Evolutionary conservation across 2,797 vertebrate species (phyloP), one percentile per base, ranked within the genome.

Genomic region (Mormyrops boulengeri): DNA sequence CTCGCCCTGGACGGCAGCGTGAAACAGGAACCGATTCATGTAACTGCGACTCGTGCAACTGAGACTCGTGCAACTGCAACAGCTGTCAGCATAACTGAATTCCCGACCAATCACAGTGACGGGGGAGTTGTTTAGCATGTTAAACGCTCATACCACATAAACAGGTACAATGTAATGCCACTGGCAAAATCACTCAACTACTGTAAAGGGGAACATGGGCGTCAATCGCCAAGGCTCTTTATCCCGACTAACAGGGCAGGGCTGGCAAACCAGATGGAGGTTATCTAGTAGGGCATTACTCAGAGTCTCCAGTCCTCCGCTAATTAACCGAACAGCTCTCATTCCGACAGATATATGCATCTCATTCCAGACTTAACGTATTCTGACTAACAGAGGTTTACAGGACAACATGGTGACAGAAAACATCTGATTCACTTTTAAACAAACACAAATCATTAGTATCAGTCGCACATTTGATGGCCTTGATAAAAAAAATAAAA

Each of bases 401-500:
- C 73, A 80, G 73, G 73, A 44, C 17, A 41, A 77, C 5, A 77
- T 38, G 73, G 17, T 41, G 73, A 80, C 38, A 44, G 73, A 44
- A 80, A 80, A 80, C 73, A 80, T 80, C 73, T 44, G 34, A 80
- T 80, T 38, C 73, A 44, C 73, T 80, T 80, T 80, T n/a, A 80
- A 80, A 41, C 73, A 41, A 17, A 17, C 34, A 38, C 38, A 80
- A 80, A 44, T 44, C 73, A 80, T 80, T 80, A 80, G 73, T 44
- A 14, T 44, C 73, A 44, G 38, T 80, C 17, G 17, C 73, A 80
- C 73, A 69, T 69, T 69, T 44, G 14, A 41, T 3, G 14, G 34
- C 34, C 34, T 80, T 12, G 73, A 44, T 41, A 73, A 38, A 34
- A 38, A 38, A 38, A 77, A 38, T 22, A 60, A 53, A 34, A 34